Base-by-base conservation (phyloP, 2,113 vertebrate species). In the Carassius gibelio region DNA sequence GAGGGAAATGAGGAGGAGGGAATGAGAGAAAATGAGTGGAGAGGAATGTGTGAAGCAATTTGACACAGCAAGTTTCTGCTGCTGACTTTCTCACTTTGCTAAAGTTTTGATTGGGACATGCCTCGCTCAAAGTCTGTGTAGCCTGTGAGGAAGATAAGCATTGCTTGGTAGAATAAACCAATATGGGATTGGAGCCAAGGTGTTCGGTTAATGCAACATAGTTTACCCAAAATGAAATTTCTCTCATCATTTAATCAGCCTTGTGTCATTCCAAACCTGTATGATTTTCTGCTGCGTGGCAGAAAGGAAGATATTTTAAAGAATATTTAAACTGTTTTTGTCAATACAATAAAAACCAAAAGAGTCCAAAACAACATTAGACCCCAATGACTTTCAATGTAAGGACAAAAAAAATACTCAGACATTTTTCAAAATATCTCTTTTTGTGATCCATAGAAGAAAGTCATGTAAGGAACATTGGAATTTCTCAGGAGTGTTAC, bases 21-120 rank as follows among this genome's bases (percentile, higher is more conserved):
- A 89, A 90, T 82, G 88, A 90, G 84, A 42, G 89, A 87, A 90
- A 77, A 91, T 89, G 89, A 87, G 87, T 83, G 85, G 90, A 87
- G 90, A 88, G 92, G 93, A 94, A 95, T 95, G 92, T 87, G 90
- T 92, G 92, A 93, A 89, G 92, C 93, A 90, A 91, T 92, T 91
- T 91, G 91, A 93, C 90, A 91, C 92, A 94, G 94, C 92, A 94
- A 93, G 93, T 91, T 88, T 91, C 86, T 92, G 88, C 90, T 88
- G 89, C 88, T 92, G 88, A 48, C 85, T 57, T 87, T 78, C 26
- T 89, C 72, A 75, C 81, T 87, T 84, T 88, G 91, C 90, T 90
- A 21, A 48, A 48, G 50, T 74, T 59, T 55, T 74, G 17, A 77
- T 78, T 30, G 57, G 59, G 59, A 80, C n/a, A 26, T 23, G n/a